Evolutionary conservation across 2,888 invertebrate genomes (phyloP), one percentile per base, ranked within the genome.

Genomic region (Masnerella sp.): DNA sequence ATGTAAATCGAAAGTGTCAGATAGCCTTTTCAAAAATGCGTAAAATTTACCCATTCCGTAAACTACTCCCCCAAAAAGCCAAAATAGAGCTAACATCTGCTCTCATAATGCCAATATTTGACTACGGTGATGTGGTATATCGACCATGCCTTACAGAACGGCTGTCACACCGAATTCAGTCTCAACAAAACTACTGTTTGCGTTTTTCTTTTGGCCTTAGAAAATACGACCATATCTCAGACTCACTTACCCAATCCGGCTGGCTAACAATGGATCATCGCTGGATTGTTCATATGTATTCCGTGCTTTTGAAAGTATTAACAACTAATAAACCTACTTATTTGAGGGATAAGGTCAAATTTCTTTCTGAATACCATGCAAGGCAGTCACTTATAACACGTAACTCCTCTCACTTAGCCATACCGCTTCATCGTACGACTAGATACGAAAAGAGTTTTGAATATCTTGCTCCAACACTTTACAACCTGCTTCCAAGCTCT

Each of bases 151-250:
- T 47, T 3, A 11, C 28, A 5, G 5, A 28, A 2, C 22, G 12
- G 2, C 15, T 14, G 1, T 2, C 5, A 12, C 1, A 17, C 3
- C 11, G 30, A 25, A 14, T 47, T 17, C 47, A 47, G n/a, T 11
- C 8, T 9, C 5, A 30, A 5, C 47, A 47, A 30, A 47, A 47
- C 12, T 30, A 28, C 4, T 47, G 47, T 12, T 8, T 47, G 5
- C 43, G 47, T 1, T 47, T 47, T n/a, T 47, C 15, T 9, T 28
- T 30, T 9, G 30, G 30, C 2, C 9, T 47, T 1, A 7, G 30
- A 2, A 47, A 47, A 30, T 47, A 12, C 15, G 47, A 47, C 15
- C 47, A 47, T 15, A 43, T 43, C 4, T 43, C 43, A 2, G 12
- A 11, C 2, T 12, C 12, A 5, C 15, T 14, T 14, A 4, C 36